Base-by-base conservation (phyloP, 2,797 vertebrate species). In the Echiichthys vipera region DNA sequence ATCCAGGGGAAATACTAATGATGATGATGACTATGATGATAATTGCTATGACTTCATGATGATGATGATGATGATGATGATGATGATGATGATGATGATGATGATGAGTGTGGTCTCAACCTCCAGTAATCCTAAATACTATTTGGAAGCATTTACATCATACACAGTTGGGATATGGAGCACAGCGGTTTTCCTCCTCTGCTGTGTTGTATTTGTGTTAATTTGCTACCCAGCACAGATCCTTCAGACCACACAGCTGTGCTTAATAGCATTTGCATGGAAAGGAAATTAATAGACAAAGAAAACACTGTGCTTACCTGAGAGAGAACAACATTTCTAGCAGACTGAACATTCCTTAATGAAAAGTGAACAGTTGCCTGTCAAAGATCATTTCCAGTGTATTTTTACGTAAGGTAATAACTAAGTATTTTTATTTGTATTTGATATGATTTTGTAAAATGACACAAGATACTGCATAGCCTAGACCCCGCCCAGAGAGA, bases 121-220 rank as follows among this genome's bases (percentile, higher is more conserved):
- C 51, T 42, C 55, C 15, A 32, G 36, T 74, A 45, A 75, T 69
- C 29, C 14, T 36, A 58, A 55, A 64, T 68, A 37, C 51, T 17
- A 74, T 85, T 66, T 76, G 25, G 77, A 79, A 64, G 65, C 13
- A 39, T 78, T 81, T 74, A 67, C 43, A 65, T 56, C 37, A 54
- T 68, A 53, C 73, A 67, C 64, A 74, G 71, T 62, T 73, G 53
- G 63, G 65, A 75, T 64, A 46, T 27, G 29, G 8, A 27, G 50
- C 56, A 12, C 68, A 65, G 63, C 15, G 3, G 61, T 74, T 77
- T 51, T 73, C 37, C 47, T 39, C 53, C 42, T 62, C 50, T 51
- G 56, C 64, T 78, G 69, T 74, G 77, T 45, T 85, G 37, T 63
- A 57, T 80, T 81, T 81, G 45, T 56, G 56, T 69, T 69, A 34